Conservation (phyloP, 2,888 invertebrate genomes). For the Mesopsocus fuscifrons region DNA sequence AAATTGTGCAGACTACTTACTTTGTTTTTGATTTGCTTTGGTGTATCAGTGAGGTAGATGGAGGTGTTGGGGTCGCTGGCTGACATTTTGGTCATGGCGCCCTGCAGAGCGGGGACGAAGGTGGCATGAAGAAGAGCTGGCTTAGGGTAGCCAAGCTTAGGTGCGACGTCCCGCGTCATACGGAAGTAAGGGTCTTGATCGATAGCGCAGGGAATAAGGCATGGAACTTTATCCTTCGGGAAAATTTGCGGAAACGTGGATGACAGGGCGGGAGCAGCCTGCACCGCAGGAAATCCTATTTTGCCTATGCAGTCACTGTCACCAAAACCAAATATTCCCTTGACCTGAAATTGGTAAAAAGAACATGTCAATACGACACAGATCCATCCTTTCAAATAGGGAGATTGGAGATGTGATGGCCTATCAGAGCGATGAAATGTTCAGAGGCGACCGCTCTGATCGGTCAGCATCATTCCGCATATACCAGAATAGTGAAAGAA, state of each 20-base stretch:
- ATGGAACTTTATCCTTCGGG: constrained; percentile 50
- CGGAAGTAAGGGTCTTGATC: constrained; percentile 99
- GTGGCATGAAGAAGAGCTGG: constrained; percentile 72
- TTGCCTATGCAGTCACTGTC: constrained; percentile 94
- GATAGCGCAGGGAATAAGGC: constrained; percentile 93
- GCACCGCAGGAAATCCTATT: constrained; percentile 88
- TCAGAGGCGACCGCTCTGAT: no score
- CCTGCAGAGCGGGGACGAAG: constrained; percentile 90
- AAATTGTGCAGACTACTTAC: constrained; percentile 32
- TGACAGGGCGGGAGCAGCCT: constrained; percentile 87
- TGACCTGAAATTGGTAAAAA: no score
- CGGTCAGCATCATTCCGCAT: no score
- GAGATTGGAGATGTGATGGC: no score
- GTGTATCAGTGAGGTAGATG: constrained; percentile 85
- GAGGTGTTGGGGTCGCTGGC: constrained; percentile 87
- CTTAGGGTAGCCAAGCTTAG: constrained; percentile 68
- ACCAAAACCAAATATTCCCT: constrained; percentile 94
- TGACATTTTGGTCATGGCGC: constrained; percentile 96
- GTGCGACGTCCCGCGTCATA: constrained; percentile 97
- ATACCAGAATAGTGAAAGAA: no score
- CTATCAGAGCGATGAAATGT: no score
- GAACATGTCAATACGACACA: no score
- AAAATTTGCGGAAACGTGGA: constrained; percentile 85
- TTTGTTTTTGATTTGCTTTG: constrained; percentile 92
- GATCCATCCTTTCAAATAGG: no score